Evolutionary conservation across 2,888 invertebrate genomes (phyloP), one percentile per base, ranked within the genome.

Genomic region (Plusia festucae): DNA sequence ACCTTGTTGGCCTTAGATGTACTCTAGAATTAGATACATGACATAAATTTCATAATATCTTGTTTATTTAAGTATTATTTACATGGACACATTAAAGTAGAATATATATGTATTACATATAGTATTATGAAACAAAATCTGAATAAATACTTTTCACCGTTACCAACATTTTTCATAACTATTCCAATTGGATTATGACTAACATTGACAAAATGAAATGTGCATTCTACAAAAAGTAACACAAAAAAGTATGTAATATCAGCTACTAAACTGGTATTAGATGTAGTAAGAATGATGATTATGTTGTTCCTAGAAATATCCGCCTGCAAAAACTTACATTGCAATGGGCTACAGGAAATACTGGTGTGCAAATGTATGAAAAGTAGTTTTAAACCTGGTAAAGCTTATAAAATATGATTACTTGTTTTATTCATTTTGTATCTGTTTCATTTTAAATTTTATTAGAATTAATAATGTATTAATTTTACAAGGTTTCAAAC

Each of bases 241-340:
- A 22, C 8, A 15, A 20, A 22, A 15, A 52, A 52, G 13, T 13
- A 51, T 51, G 13, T 51, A 3, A 49, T 13, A 49, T 13, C 34
- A 65, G 27, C 20, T 32, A 16, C 11, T 9, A 20, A 32, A 22
- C 24, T 53, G 49, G 11, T 66, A 66, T 16, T 49, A 61, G 60
- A 59, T 27, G n/a, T 51, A 24, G 13, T 30, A 24, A 49, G 40
- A 60, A 58, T 1, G 0, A n/a, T 64, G 49, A 73, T 72, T 24
- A 63, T 53, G 63, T 52, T 52, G 16, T 54, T 69, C 53, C 49
- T 57, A 59, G 49, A 44, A 58, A 18, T 24, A 1, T 46, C 13
- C 34, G 24, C 30, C 53, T 13, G 18, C 20, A 49, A 49, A 30
- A 61, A 18, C 24, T 40, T 16, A 46, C 0, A 0, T 54, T 58